Evolutionary conservation across 2,113 vertebrate species (phyloP).

Genomic region (Boulengeromyrus knoepffleri): DNA sequence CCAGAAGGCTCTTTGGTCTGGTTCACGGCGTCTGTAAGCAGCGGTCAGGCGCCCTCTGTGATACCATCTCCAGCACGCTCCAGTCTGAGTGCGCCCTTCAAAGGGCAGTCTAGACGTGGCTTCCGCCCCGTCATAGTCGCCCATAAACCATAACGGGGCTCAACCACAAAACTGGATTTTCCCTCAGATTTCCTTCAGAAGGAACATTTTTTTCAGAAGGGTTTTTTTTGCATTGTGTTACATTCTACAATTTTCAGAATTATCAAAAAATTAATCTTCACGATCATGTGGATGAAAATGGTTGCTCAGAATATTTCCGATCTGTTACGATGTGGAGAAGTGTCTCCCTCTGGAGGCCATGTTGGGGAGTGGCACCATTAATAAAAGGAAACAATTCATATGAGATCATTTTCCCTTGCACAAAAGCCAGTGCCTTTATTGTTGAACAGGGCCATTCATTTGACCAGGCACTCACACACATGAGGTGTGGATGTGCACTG

Average conservation of each 20-base stretch:
- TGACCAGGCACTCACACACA: not conserved
- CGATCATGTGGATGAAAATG: not conserved
- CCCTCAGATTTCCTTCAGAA: not conserved
- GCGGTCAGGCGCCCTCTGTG: conserved; percentile 28
- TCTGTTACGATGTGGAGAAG: not conserved
- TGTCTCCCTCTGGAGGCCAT: not conserved
- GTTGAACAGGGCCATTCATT: not conserved
- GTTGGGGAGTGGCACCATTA: not conserved
- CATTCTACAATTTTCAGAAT: not conserved
- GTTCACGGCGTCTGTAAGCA: conserved; percentile 38
- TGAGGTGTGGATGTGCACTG: not conserved
- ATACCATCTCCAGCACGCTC: conserved; percentile 34
- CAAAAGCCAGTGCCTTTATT: not conserved
- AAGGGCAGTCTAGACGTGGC: conserved; percentile 36
- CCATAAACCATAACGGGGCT: conserved; percentile 22
- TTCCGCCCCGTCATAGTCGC: not conserved
- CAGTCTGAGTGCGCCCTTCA: conserved; percentile 15
- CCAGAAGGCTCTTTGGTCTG: conserved; percentile 38
- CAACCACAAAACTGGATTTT: conserved; percentile 21
- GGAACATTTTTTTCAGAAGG: not conserved
- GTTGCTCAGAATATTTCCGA: not conserved
- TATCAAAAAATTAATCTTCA: not conserved
- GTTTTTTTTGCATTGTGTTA: not conserved
- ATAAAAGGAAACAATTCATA: not conserved
- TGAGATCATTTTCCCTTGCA: not conserved